Evolutionary conservation across 2,888 invertebrate species (phyloP).

Genomic region (Drosophila falleni): DNA sequence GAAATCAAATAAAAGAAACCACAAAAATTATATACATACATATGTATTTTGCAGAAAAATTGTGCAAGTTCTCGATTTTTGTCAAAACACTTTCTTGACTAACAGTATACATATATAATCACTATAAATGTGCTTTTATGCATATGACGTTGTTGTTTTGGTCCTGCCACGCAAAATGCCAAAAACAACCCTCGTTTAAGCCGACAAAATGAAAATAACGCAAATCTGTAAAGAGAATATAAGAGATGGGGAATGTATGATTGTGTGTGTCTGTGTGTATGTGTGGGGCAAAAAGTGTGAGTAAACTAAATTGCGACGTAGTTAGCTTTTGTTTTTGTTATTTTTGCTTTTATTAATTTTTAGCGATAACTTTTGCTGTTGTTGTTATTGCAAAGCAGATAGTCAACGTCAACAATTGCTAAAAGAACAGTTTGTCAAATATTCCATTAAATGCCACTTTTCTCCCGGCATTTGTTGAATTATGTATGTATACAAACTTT

Average conservation of each 20-base stretch:
- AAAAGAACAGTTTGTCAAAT: constrained; percentile 46
- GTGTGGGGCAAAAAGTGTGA: constrained; percentile 57
- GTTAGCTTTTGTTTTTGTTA: constrained; percentile 55
- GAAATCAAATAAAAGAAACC: no score
- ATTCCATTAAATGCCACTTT: constrained; percentile 27
- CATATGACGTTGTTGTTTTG: constrained; percentile 41
- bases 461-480: constrained; percentile 47
- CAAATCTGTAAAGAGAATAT: constrained; percentile 41
- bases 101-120: background rate
- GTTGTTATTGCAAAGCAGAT: constrained; percentile 37
- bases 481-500: constrained; percentile 42
- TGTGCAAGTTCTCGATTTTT: no score
- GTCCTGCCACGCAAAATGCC: constrained; percentile 41
- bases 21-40: background rate
- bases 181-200: constrained; percentile 53
- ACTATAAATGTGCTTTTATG: background rate
- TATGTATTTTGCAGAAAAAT: background rate
- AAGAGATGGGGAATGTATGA: constrained; percentile 1
- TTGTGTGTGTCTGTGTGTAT: background rate
- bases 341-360: constrained; percentile 38
- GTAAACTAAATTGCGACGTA: constrained; percentile 82
- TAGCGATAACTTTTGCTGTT: constrained; percentile 49
- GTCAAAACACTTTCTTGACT: no score
- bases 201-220: constrained; percentile 36
- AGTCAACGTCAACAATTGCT: constrained; percentile 55